phyloP scores from a whole-genome alignment of 2,113 vertebrate genomes.

The Epinephelus moara region DNA sequence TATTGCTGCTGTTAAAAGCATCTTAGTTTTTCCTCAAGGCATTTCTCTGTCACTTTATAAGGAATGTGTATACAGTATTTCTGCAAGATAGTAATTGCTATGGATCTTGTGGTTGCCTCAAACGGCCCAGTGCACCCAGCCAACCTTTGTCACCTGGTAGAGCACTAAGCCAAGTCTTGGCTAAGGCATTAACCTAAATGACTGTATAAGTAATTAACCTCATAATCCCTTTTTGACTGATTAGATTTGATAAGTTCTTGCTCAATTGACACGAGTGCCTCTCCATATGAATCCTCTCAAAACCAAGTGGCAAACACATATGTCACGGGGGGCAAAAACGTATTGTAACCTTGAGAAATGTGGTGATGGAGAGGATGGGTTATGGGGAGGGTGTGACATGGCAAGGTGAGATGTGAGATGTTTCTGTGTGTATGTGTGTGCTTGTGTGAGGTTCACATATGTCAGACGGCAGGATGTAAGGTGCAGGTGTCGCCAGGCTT shows the following conservation, averaged over 20 bases:
- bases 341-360: constrained; percentile 68
- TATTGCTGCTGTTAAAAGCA: constrained; percentile 85
- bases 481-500: constrained; percentile 84
- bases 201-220: constrained; percentile 77
- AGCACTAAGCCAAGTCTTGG: constrained; percentile 66
- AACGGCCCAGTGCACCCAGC: constrained; percentile 55
- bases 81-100: constrained; percentile 52
- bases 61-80: constrained; percentile 75
- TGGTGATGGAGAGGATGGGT: constrained; percentile 53
- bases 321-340: constrained; percentile 36
- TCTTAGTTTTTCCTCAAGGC: constrained; percentile 74
- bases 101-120: constrained; percentile 58
- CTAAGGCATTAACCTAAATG: constrained; percentile 73
- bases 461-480: constrained; percentile 82
- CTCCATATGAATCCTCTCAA: constrained; percentile 53
- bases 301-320: constrained; percentile 63
- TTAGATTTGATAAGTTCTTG: constrained; percentile 72
- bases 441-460: constrained; percentile 73
- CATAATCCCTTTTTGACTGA: constrained; percentile 82
- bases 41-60: constrained; percentile 71
- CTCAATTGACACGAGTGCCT: constrained; percentile 45
- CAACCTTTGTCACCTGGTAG: constrained; percentile 68
- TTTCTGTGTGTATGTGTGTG: constrained; percentile 42
- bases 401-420: constrained; percentile 62
- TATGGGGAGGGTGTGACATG: constrained; percentile 60